A percentile compares a stretch with the other conserved stretches of the same genome.
These are phyloP conservation scores for Sceloporus undulatus DNA, from an alignment of 2,113 vertebrate genomes.

Conservation along the genomic window DNA sequence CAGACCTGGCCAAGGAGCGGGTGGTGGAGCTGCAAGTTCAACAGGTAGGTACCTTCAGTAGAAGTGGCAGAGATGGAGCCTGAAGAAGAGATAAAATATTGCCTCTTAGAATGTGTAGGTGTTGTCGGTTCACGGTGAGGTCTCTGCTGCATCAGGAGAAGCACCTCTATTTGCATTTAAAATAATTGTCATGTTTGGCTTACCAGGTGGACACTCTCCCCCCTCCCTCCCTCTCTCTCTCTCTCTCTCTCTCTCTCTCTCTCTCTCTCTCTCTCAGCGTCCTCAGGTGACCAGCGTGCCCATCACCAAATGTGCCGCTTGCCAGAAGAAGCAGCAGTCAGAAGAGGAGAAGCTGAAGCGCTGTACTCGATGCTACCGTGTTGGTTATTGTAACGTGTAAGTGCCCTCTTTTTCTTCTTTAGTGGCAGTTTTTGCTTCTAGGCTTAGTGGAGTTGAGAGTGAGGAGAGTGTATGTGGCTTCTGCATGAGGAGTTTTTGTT, in stretches of 20 bases:
- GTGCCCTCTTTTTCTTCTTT: conserved; percentile 53
- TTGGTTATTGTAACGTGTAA: conserved; percentile 99
- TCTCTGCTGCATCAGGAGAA: no score
- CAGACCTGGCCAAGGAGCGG: conserved; percentile 93
- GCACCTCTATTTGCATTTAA: not conserved
- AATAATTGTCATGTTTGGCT: not conserved
- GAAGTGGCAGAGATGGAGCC: not conserved
- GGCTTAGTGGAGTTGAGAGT: no score
- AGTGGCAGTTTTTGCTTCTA: not conserved
- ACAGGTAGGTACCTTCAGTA: conserved; percentile 82
- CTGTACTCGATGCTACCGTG: conserved; percentile 96
- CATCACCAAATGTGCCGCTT: conserved; percentile 93
- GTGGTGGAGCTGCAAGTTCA: conserved; percentile 92
- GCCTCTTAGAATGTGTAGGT: not conserved
- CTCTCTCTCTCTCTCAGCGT: conserved; percentile 78
- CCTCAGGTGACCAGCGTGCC: conserved; percentile 92
- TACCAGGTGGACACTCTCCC: no score
- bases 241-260: conserved; percentile 27
- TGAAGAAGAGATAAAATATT: not conserved
- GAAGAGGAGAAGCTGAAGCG: conserved; percentile 96
- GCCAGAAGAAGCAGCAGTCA: conserved; percentile 90
- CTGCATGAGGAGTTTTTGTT: not conserved
- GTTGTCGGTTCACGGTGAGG: not conserved
- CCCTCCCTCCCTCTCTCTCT: not conserved
- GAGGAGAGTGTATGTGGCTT: fast-evolving